These are phyloP conservation scores for Nomada fucata DNA, from an alignment of 2,888 invertebrate genomes.

Conservation along the genomic window DNA sequence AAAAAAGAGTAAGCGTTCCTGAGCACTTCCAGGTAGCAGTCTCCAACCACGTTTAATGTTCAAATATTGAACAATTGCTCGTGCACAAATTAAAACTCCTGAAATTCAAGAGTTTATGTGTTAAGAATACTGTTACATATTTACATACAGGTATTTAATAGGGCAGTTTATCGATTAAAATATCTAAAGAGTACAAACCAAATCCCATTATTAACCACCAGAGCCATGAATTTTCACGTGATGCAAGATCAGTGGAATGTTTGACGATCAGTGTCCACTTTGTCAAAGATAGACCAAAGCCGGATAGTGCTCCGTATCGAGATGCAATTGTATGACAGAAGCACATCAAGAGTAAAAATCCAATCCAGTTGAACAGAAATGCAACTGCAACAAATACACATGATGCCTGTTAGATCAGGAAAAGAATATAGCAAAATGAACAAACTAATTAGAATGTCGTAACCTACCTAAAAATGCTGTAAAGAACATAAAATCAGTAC, in stretches of 20 bases:
- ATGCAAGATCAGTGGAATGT: slow-evolving; percentile 94
- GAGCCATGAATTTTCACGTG: slow-evolving; percentile 95
- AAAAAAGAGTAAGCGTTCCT: slow-evolving; percentile 94
- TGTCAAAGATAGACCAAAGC: slow-evolving; percentile 95
- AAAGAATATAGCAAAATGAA: neutral
- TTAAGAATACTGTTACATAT: slow-evolving; percentile 18
- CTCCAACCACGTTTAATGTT: slow-evolving; percentile 96
- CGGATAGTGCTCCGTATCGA: slow-evolving; percentile 95
- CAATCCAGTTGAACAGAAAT: slow-evolving; percentile 98
- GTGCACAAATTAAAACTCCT: slow-evolving; percentile 94
- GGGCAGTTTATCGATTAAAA: neutral
- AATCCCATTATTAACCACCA: slow-evolving; percentile 97
- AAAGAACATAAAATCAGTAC: slow-evolving; percentile 97
- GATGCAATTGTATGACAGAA: slow-evolving; percentile 97
- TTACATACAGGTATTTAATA: neutral
- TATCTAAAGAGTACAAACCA: slow-evolving; percentile 85
- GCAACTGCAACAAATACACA: slow-evolving; percentile 88
- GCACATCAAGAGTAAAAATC: slow-evolving; percentile 95
- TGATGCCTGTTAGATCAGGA: slow-evolving; percentile 2
- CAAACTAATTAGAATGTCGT: slow-evolving; percentile 75
- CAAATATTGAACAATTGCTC: slow-evolving; percentile 94
- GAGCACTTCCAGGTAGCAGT: slow-evolving; percentile 92
- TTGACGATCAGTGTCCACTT: slow-evolving; percentile 98
- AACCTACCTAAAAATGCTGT: slow-evolving; percentile 92
- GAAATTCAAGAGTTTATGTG: slow-evolving; percentile 75